Conservation (phyloP, 2,888 invertebrate species). For the Tromatobia lineatoria region DNA sequence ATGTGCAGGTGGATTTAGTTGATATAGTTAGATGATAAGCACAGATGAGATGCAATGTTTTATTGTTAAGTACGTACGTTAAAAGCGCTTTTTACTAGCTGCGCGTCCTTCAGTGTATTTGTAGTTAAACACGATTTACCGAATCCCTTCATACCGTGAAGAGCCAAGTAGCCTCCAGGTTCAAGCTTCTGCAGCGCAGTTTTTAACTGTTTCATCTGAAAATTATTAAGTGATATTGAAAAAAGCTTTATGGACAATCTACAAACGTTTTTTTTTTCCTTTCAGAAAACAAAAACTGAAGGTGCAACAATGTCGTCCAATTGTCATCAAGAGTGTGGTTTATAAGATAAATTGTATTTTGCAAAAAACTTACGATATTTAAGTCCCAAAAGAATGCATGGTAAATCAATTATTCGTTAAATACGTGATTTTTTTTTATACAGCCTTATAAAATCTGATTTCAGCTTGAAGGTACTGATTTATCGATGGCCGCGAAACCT, state of each 20-base stretch:
- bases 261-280: slow-evolving; percentile 23
- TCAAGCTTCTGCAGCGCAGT: slow-evolving; percentile 85
- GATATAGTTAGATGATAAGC: slow-evolving; percentile 49
- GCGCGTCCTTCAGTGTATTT: slow-evolving; percentile 87
- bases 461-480: not conserved
- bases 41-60: slow-evolving; percentile 26
- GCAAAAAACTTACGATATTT: slow-evolving; percentile 55
- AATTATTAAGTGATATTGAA: slow-evolving; percentile 35
- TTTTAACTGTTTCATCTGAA: slow-evolving; percentile 86
- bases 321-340: not conserved
- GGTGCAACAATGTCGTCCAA: slow-evolving; percentile 13
- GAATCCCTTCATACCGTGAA: slow-evolving; percentile 92
- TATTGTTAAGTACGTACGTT: slow-evolving; percentile 80
- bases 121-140: slow-evolving; percentile 91
- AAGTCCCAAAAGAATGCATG: slow-evolving; percentile 55
- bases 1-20: slow-evolving; percentile 24
- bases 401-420: slow-evolving; percentile 47
- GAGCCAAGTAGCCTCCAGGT: slow-evolving; percentile 87
- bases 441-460: not conserved
- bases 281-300: not conserved
- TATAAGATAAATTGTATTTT: slow-evolving; percentile 7
- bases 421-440: not conserved
- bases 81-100: slow-evolving; percentile 86
- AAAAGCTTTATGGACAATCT: not conserved
- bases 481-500: not conserved